Base-by-base conservation (phyloP, 2,113 vertebrate species). In the Morone saxatilis region DNA sequence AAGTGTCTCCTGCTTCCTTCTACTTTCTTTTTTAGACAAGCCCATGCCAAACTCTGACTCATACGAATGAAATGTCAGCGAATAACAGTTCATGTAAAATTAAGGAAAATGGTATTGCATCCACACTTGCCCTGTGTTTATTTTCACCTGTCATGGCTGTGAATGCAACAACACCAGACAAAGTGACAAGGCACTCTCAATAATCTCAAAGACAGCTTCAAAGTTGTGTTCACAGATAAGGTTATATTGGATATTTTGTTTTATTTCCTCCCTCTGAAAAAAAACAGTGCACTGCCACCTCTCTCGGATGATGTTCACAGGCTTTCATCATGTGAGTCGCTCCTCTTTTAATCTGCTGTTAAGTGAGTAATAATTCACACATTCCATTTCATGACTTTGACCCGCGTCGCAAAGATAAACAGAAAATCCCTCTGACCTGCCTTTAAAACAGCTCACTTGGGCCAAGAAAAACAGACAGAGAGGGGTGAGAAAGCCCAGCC, bases 1-100 rank as follows among this genome's bases (percentile, higher is more conserved):
- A 66, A 87, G 86, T 17, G 92, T 20, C 75, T 94, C 93, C 93
- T 83, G 6, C 50, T 76, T 86, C 67, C 67, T 62, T 20, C 36
- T 71, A 5, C 50, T 75, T 66, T 78, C 54, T 76, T 62, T 62
- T 25, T 13, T 13, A 14, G 12, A 69, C 43, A 31, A 50, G 14
- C 19, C 77, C 74, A 88, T 77, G 95, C 95, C 96, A 96, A 94
- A 85, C 82, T 86, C 91, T 92, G 88, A 95, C 80, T 94, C 92
- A 92, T 59, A 43, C 43, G 72, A 91, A 89, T 79, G 48, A 93
- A 94, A 94, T 91, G 92, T 91, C 86, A 53, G 74, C 12, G 84
- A 88, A 91, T 81, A 87, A 90, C 78, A 89, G 73, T 84, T 89
- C 70, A 85, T 85, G 90, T 89, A 81, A 89, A 90, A 94, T 93